Evolutionary conservation across 2,113 vertebrate species (phyloP).

Genomic region (Isichthys henryi): DNA sequence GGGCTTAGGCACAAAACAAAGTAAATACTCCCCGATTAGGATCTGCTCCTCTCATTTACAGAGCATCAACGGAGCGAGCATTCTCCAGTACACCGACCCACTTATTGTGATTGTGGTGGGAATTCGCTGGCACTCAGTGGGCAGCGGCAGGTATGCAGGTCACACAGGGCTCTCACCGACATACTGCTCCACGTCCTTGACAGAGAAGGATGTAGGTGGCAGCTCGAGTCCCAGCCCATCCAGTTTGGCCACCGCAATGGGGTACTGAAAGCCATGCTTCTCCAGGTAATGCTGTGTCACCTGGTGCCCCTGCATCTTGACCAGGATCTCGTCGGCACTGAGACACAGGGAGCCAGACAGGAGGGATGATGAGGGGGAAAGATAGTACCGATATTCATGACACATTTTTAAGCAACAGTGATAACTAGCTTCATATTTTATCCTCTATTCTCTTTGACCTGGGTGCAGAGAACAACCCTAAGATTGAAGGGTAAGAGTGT

Average conservation of each 20-base stretch:
- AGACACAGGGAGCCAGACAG: neutral
- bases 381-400: neutral
- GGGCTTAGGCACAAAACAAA: neutral
- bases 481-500: neutral
- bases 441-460: neutral
- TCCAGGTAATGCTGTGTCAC: conserved; percentile 87
- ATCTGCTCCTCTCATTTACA: neutral
- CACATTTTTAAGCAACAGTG: neutral
- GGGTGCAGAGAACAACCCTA: neutral
- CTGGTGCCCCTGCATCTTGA: conserved; percentile 84
- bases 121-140: neutral
- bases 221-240: conserved; percentile 88
- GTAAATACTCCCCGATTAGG: neutral
- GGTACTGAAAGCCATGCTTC: conserved; percentile 85
- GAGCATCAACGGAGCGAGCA: neutral
- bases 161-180: conserved; percentile 69
- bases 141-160: neutral
- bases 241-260: conserved; percentile 78
- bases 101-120: neutral
- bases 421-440: neutral
- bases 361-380: neutral
- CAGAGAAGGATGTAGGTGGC: conserved; percentile 77
- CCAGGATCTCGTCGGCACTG: conserved; percentile 85
- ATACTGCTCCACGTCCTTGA: conserved; percentile 87
- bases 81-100: neutral